Percentiles rank a stretch among this genome's conserved stretches.
phyloP scores from a whole-genome alignment of 2,888 invertebrate genomes.

The Drosophila imparisetae region DNA sequence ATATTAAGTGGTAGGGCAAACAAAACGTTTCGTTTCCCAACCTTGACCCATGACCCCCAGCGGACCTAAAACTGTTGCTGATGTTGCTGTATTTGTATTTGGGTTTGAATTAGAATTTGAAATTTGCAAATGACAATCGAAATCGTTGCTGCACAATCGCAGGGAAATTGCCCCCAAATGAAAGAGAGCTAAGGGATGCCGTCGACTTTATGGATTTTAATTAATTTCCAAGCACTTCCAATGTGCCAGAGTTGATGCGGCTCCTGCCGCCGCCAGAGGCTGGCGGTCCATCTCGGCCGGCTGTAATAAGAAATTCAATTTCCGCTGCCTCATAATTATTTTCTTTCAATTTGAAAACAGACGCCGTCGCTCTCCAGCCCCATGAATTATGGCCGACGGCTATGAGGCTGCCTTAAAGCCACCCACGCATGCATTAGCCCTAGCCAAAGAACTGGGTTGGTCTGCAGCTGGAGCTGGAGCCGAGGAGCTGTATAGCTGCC shows the following conservation, averaged over 20 bases:
- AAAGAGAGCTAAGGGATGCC: conserved; percentile 19
- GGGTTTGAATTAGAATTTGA: conserved; percentile 16
- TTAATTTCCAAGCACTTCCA: conserved; percentile 69
- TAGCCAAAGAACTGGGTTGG: conserved; percentile 22
- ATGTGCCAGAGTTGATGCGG: conserved; percentile 3
- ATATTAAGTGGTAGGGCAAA: conserved; percentile 57
- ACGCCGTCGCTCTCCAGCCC: conserved; percentile 48
- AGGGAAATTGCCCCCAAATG: conserved; percentile 32
- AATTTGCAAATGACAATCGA: conserved; percentile 24
- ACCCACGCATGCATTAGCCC: conserved; percentile 68
- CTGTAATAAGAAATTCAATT: conserved; percentile 80
- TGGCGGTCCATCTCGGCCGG: conserved; percentile 27
- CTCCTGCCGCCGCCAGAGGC: conserved; percentile 6
- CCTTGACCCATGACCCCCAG: conserved; percentile 68
- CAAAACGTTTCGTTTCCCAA: conserved; percentile 25
- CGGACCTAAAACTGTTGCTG: neutral
- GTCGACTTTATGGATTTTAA: conserved; percentile 72
- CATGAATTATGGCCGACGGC: conserved; percentile 71
- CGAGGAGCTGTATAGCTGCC: neutral
- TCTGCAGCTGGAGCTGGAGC: neutral
- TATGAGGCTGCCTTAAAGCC: conserved; percentile 50
- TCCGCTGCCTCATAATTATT: conserved; percentile 79
- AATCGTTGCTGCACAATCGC: conserved; percentile 28
- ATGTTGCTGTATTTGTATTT: conserved; percentile 8
- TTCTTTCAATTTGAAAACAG: conserved; percentile 79